Percentiles rank a stretch among this genome's conserved stretches.
Evolutionary conservation across 2,113 vertebrate genomes (phyloP).

Genomic region (Festucalex cinctus): DNA sequence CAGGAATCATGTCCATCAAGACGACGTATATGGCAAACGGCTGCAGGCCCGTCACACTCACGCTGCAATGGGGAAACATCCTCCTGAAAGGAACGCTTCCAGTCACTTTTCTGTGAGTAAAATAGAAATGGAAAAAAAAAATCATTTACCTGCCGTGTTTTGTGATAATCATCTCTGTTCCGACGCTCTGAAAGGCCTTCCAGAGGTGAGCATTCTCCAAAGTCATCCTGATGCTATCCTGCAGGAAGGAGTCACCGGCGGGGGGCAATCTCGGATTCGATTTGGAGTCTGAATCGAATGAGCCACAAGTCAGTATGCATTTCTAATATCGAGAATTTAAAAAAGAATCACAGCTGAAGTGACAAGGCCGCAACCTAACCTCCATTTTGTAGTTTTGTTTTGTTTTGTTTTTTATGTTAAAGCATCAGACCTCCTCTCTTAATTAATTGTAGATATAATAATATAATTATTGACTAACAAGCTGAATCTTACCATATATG

Average conservation of each 20-base stretch:
- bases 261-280: slow-evolving; percentile 11
- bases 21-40: slow-evolving; percentile 78
- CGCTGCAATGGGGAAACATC: slow-evolving; percentile 83
- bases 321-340: too few relatives aligned
- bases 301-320: too few relatives aligned
- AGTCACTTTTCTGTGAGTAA: background rate
- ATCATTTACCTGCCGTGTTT: slow-evolving; percentile 83
- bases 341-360: background rate
- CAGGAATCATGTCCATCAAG: slow-evolving; percentile 79
- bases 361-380: background rate
- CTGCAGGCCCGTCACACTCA: slow-evolving; percentile 76
- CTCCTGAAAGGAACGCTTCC: slow-evolving; percentile 59
- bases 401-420: too few relatives aligned
- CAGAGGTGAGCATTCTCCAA: slow-evolving; percentile 79
- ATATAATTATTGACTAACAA: background rate
- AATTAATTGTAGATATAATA: too few relatives aligned
- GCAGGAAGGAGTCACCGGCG: slow-evolving; percentile 46
- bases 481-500: slow-evolving; percentile 45
- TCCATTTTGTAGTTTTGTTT: too few relatives aligned
- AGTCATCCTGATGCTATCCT: slow-evolving; percentile 67
- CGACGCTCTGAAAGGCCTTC: slow-evolving; percentile 77
- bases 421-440: background rate
- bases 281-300: slow-evolving; percentile 53
- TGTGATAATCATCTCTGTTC: slow-evolving; percentile 86
- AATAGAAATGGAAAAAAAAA: too few relatives aligned